Evolutionary conservation across 2,113 vertebrate species (phyloP).

Genomic region (Crotalus tigris): DNA sequence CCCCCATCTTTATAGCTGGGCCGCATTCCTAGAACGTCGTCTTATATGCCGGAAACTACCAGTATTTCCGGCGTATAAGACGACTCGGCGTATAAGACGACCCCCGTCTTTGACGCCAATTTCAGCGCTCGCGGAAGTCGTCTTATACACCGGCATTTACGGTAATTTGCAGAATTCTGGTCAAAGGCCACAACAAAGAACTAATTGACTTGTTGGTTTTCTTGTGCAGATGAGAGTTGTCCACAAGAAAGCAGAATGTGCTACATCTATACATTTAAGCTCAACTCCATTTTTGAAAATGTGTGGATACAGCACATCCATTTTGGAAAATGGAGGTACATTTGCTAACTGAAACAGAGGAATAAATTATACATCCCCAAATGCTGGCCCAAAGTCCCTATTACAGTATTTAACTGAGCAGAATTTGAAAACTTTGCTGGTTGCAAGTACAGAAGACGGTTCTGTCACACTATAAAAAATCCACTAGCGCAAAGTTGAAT

Average conservation of each 20-base stretch:
- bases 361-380: background rate
- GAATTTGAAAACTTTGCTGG: background rate
- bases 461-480: background rate
- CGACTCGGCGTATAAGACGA: no score
- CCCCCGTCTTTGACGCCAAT: no score
- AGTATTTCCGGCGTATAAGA: no score
- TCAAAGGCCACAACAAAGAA: background rate
- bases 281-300: background rate
- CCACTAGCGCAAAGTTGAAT: background rate
- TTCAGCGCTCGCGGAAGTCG: no score
- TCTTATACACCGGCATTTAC: no score
- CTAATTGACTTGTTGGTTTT: background rate
- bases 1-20: no score
- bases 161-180: background rate
- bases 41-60: no score
- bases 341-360: background rate
- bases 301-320: background rate
- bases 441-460: background rate
- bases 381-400: background rate
- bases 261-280: background rate
- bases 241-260: background rate
- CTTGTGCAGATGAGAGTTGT: background rate
- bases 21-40: no score
- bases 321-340: background rate
- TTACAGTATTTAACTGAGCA: background rate